A percentile compares a stretch with the other conserved stretches of the same genome.
Conservation (phyloP, 2,888 invertebrate species). For the Dolichopus griseipennis region DNA sequence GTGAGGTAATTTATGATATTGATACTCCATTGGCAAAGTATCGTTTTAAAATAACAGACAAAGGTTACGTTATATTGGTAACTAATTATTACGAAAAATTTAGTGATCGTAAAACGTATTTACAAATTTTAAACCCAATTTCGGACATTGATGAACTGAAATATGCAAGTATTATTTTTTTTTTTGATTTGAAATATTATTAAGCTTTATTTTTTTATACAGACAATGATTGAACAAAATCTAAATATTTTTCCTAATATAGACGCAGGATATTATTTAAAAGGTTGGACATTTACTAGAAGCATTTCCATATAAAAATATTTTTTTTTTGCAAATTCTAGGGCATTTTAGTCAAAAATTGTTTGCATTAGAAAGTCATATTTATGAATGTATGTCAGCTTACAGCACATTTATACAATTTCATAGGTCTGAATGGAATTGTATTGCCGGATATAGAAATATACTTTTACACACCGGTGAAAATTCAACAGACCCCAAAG, state of each 20-base stretch:
- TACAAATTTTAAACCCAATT: slow-evolving; percentile 30
- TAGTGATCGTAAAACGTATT: slow-evolving; percentile 23
- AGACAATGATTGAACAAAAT: slow-evolving; percentile 30
- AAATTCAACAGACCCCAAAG: slow-evolving; percentile 23
- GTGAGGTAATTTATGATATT: slow-evolving; percentile 26
- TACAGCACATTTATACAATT: slow-evolving; percentile 33
- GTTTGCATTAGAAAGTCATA: slow-evolving; percentile 32
- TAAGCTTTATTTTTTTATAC: not conserved
- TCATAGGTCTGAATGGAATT: slow-evolving; percentile 34
- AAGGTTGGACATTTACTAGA: slow-evolving; percentile 21
- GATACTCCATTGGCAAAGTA: slow-evolving; percentile 31
- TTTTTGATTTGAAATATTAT: not conserved
- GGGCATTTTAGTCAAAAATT: slow-evolving; percentile 35
- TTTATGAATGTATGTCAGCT: slow-evolving; percentile 32
- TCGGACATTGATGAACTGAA: slow-evolving; percentile 29
- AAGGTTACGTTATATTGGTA: slow-evolving; percentile 30
- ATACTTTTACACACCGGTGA: slow-evolving; percentile 31
- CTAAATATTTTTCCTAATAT: slow-evolving; percentile 36
- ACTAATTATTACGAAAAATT: slow-evolving; percentile 25
- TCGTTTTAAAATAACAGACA: slow-evolving; percentile 27
- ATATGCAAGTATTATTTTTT: slow-evolving; percentile 23
- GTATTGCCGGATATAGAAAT: slow-evolving; percentile 32
- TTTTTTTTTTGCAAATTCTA: too few relatives aligned
- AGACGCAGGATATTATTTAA: slow-evolving; percentile 35
- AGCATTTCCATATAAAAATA: not conserved